Percentiles rank a stretch among this genome's conserved stretches.
Conservation (phyloP, 1,140 invertebrate species). For the Aphidius gifuensis region DNA sequence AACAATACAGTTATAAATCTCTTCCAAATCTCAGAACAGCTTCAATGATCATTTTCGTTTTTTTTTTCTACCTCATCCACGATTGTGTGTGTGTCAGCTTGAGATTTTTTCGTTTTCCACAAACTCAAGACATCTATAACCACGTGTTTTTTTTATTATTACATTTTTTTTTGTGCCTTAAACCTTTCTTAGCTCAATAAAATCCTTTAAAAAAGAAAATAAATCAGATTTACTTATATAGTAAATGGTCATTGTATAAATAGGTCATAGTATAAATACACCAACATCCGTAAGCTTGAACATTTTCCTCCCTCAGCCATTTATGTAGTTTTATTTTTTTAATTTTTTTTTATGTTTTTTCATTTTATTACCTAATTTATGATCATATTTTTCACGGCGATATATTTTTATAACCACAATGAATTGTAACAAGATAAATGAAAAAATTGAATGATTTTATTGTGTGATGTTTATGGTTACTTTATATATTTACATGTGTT, state of each 20-base stretch:
- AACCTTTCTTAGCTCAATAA: slow-evolving; percentile 7
- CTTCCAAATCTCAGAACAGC: too few relatives aligned
- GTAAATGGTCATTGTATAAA: slow-evolving; percentile 12
- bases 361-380: too few relatives aligned
- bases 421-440: too few relatives aligned
- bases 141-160: neutral
- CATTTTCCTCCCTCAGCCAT: neutral
- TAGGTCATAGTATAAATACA: slow-evolving; percentile 10
- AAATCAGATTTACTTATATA: slow-evolving; percentile 28
- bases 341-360: too few relatives aligned
- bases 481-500: slow-evolving; percentile 2
- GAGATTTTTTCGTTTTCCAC: too few relatives aligned
- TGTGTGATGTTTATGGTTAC: neutral
- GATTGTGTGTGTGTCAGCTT: neutral
- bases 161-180: neutral
- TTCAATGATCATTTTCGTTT: too few relatives aligned
- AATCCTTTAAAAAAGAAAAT: slow-evolving; percentile 23
- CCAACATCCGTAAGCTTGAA: slow-evolving; percentile 1
- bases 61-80: too few relatives aligned
- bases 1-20: too few relatives aligned
- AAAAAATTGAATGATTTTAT: too few relatives aligned
- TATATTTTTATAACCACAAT: too few relatives aligned
- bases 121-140: neutral
- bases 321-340: too few relatives aligned
- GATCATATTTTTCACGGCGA: too few relatives aligned